Conservation (phyloP, 2,797 vertebrate species). For the Atherinosoma microstoma region DNA sequence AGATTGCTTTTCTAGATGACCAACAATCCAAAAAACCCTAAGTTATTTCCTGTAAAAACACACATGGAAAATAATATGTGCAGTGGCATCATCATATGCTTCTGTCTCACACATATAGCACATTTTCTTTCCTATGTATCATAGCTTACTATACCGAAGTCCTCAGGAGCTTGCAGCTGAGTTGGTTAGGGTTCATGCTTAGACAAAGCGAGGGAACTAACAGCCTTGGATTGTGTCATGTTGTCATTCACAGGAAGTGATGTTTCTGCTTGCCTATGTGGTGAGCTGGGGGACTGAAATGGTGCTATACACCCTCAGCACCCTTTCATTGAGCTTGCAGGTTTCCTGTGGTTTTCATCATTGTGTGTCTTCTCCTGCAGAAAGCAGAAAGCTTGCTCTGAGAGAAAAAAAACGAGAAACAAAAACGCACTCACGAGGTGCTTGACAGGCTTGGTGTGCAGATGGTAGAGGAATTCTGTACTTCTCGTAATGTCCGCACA, state of each 20-base stretch:
- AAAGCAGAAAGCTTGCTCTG: conserved; percentile 35
- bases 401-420: conserved; percentile 3
- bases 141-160: conserved; percentile 15
- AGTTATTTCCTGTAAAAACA: not conserved
- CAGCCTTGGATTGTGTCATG: conserved; percentile 38
- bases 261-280: conserved; percentile 48
- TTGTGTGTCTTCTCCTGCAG: conserved; percentile 50
- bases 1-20: not conserved
- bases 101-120: conserved; percentile 31
- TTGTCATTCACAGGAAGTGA: conserved; percentile 73
- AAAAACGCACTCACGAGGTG: conserved; percentile 1
- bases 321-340: conserved; percentile 35
- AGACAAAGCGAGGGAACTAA: conserved; percentile 36
- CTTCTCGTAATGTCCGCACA: conserved; percentile 27
- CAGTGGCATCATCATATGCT: conserved; percentile 37
- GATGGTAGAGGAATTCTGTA: conserved; percentile 25
- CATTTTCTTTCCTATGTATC: conserved; percentile 44
- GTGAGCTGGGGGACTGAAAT: conserved; percentile 30
- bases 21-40: not conserved
- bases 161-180: conserved; percentile 12
- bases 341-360: conserved; percentile 73
- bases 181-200: conserved; percentile 34
- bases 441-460: conserved; percentile 7
- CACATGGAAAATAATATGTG: conserved; percentile 3
- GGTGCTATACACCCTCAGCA: conserved; percentile 22